Percentiles rank a stretch among this genome's conserved stretches.
Conservation (phyloP, 2,888 invertebrate genomes). For the Gortyna flavago region DNA sequence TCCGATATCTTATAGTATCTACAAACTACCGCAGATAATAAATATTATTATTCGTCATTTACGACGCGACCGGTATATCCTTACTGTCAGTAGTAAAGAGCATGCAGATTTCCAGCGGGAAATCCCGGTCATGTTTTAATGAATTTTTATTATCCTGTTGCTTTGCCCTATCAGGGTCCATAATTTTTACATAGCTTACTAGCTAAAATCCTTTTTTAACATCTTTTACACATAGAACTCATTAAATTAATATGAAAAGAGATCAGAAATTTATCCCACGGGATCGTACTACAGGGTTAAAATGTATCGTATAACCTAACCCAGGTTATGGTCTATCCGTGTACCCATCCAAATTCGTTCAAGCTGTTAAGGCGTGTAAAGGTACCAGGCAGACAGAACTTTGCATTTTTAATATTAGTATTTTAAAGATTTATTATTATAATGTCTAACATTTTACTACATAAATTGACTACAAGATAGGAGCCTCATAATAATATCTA, state of each 20-base stretch:
- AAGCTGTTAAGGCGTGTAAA: background rate
- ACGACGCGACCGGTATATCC: slow-evolving; percentile 41
- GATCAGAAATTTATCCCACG: background rate
- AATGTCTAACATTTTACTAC: background rate
- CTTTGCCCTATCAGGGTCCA: background rate
- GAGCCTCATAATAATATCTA: background rate
- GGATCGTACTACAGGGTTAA: background rate
- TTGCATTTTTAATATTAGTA: background rate
- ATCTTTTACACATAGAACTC: background rate
- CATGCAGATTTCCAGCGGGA: slow-evolving; percentile 51
- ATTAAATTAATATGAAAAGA: background rate
- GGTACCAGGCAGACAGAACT: background rate
- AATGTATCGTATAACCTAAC: background rate
- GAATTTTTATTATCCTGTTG: background rate
- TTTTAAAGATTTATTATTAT: background rate
- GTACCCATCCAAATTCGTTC: background rate
- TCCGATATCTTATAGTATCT: background rate
- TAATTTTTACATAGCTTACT: background rate
- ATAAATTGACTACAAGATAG: background rate
- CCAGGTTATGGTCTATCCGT: background rate
- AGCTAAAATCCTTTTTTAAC: background rate
- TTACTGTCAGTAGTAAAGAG: slow-evolving; percentile 1
- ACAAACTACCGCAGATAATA: background rate
- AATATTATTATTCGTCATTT: slow-evolving; percentile 19
- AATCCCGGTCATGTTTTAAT: slow-evolving; percentile 36